Percentiles rank a stretch among this genome's conserved stretches.
These are phyloP conservation scores for Vultur gryphus DNA, from an alignment of 2,797 vertebrate genomes.

Conservation along the genomic window DNA sequence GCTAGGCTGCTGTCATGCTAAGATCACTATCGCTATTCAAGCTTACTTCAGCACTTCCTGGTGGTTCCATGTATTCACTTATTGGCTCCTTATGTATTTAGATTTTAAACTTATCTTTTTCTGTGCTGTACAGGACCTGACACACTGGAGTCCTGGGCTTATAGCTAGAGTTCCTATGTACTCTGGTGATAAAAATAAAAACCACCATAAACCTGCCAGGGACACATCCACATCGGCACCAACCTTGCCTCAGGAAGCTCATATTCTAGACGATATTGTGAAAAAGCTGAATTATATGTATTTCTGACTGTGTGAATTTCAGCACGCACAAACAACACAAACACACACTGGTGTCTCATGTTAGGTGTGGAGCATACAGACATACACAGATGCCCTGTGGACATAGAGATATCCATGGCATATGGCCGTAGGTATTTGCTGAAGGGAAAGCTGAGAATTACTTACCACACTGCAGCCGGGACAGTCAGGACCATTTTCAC, in stretches of 20 bases:
- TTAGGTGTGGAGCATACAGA: not conserved
- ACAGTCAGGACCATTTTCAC: slow-evolving; percentile 94
- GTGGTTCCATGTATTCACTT: not conserved
- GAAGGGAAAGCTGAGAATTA: not conserved
- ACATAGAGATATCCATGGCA: not conserved
- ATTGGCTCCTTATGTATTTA: not conserved
- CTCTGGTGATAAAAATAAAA: not conserved
- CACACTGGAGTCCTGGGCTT: not conserved
- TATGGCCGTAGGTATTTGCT: not conserved
- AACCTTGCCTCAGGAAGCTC: not conserved
- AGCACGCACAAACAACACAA: not conserved
- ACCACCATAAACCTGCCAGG: not conserved
- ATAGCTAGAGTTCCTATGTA: not conserved
- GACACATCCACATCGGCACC: not conserved
- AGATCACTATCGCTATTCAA: not conserved
- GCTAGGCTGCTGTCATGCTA: not conserved
- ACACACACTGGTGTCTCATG: not conserved
- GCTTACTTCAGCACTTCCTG: not conserved
- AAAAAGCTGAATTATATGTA: not conserved
- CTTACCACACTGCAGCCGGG: slow-evolving; percentile 90
- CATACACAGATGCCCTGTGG: not conserved
- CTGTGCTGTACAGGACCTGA: not conserved
- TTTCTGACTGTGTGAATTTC: not conserved
- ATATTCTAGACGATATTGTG: not conserved
- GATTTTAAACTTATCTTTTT: not conserved